These are phyloP conservation scores for Ormyrus thymus DNA, from an alignment of 2,888 invertebrate species.

Conservation along the genomic window DNA sequence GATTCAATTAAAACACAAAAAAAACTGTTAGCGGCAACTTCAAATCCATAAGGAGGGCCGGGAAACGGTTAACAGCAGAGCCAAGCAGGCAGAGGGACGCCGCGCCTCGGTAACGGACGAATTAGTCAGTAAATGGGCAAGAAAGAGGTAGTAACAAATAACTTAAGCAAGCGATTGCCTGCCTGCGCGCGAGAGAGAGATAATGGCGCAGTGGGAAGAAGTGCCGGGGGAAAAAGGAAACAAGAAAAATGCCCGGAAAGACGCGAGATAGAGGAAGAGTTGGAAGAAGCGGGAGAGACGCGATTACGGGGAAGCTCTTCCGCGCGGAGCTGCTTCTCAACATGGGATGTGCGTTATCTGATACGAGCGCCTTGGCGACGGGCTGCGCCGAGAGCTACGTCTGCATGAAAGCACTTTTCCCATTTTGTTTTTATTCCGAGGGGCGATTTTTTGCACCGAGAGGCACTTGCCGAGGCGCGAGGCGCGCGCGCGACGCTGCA, in stretches of 20 bases:
- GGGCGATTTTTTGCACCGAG: no score
- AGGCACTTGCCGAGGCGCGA: no score
- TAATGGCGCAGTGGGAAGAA: constrained; percentile 6
- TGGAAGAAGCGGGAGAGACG: background rate
- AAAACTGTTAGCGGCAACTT: no score
- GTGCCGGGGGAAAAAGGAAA: background rate
- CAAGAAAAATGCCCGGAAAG: no score
- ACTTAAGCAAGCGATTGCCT: background rate
- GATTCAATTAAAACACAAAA: no score
- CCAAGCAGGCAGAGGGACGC: no score
- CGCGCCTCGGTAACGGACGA: background rate
- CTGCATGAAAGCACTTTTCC: background rate
- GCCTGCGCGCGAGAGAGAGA: constrained; percentile 1
- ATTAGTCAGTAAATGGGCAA: background rate
- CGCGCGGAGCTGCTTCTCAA: constrained; percentile 54
- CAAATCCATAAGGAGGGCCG: no score
- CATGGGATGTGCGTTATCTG: constrained; percentile 58
- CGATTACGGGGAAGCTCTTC: constrained; percentile 42
- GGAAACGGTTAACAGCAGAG: no score
- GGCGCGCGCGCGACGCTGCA: no score
- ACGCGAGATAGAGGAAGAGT: background rate
- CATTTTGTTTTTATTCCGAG: constrained; percentile 1
- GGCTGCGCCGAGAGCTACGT: background rate
- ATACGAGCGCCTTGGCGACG: constrained; percentile 46
- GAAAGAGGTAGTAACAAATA: constrained; percentile 9